Conservation (phyloP, 2,888 invertebrate genomes). For the Drosophila anomelani region DNA sequence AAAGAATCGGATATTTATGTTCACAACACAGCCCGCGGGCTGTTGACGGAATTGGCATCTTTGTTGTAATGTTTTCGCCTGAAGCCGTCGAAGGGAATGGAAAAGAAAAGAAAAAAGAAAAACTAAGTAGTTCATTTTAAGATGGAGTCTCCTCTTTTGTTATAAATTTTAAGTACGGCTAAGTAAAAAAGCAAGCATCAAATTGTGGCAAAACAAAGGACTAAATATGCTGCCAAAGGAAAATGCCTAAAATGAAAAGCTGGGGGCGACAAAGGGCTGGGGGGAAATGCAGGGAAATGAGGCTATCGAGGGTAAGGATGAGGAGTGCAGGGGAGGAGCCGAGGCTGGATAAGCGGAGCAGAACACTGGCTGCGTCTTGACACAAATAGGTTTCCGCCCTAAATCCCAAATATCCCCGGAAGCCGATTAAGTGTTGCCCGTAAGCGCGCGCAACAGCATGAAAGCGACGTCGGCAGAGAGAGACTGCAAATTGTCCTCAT, state of each 20-base stretch:
- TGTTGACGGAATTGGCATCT: conserved; percentile 72
- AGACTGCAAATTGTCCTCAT: conserved; percentile 64
- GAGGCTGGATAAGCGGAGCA: conserved; percentile 32
- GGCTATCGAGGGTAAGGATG: conserved; percentile 47
- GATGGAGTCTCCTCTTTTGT: conserved; percentile 65
- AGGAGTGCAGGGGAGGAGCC: neutral
- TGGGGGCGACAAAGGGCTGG: conserved; percentile 37
- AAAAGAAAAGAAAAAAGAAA: conserved; percentile 29
- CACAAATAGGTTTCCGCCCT: conserved; percentile 80
- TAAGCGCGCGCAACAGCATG: conserved; percentile 75
- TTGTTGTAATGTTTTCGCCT: conserved; percentile 68
- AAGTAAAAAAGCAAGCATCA: conserved; percentile 76
- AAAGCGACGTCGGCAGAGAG: conserved; percentile 49
- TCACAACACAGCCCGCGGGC: conserved; percentile 47
- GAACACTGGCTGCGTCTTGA: conserved; percentile 69
- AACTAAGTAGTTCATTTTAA: conserved; percentile 78
- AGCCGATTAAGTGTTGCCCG: conserved; percentile 81
- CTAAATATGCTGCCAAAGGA: conserved; percentile 60
- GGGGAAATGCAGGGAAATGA: conserved; percentile 53
- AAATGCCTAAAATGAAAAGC: conserved; percentile 73
- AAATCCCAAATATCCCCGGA: conserved; percentile 80
- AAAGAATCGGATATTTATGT: conserved; percentile 47
- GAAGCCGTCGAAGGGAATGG: conserved; percentile 16
- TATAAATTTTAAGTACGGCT: conserved; percentile 77
- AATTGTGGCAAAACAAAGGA: conserved; percentile 76